Base-by-base conservation (phyloP, 2,113 vertebrate genomes). In the Chroicocephalus ridibundus region DNA sequence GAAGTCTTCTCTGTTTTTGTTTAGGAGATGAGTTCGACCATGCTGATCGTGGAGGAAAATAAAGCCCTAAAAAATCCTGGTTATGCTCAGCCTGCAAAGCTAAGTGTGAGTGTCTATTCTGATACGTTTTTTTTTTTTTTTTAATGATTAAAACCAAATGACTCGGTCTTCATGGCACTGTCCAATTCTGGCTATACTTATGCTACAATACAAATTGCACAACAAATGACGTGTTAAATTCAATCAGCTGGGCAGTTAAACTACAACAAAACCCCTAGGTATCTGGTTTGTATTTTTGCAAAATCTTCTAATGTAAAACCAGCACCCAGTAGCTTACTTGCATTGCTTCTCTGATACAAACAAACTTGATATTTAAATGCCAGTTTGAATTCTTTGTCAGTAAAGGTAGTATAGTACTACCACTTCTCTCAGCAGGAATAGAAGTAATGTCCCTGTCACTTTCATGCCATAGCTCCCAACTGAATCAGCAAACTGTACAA, bases 61-160 rank as follows among this genome's bases (percentile, higher is more conserved):
- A 94, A 76, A 97, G 61, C 62, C 49, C 40, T 92, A 68, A 93
- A 91, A 88, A 90, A 42, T 64, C 85, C 68, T 13, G 94, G 84
- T 69, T 74, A 60, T 89, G 92, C 79, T 32, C 80, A 95, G 66
- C 76, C 75, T 93, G 71, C 84, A 88, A 52, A 72, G 44, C 95
- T 97, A 62, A 71, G 95, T 94, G 97, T 98, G 72, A 96, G 97
- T 96, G 21, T 92, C 32, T 85, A 0, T 49, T 38, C 55, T 79
- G 6, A 10, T 66, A 16, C 3, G 21, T 40, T n/a, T 51, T 40
- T 46, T 16, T 27, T 16, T 27, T 27, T 69, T 36, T 55, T 55
- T 60, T 1, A 47, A 19, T 74, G 0, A 66, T 49, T 68, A 36
- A 65, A 90, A 25, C 27, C 36, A 62, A 84, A 54, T 11, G 82